Conservation (phyloP, 2,113 vertebrate genomes). For the Lasiurus cinereus region DNA sequence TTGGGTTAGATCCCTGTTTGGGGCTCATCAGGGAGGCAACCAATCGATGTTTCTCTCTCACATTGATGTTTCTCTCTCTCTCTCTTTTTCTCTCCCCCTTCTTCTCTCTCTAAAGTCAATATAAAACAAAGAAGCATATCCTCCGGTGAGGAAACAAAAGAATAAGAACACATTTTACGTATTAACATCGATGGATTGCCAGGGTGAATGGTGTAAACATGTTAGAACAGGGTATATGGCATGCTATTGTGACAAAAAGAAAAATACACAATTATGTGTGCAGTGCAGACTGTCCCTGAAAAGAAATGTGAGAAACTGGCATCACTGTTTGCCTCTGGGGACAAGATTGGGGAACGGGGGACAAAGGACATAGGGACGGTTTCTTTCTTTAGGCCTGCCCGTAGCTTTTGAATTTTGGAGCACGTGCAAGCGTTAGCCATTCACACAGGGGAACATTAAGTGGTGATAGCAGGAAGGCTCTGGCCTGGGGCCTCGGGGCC, state of each 20-base stretch:
- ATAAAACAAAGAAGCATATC: background rate
- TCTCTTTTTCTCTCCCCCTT: no score
- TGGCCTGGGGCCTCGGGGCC: fast-evolving
- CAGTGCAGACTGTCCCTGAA: background rate
- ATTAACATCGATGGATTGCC: background rate
- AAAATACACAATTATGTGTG: background rate
- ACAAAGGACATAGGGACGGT: no score
- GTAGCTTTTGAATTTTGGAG: background rate
- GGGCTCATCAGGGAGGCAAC: background rate
- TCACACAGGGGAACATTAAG: background rate
- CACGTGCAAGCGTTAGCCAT: background rate
- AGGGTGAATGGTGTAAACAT: no score
- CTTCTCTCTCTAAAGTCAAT: no score
- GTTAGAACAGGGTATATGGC: background rate
- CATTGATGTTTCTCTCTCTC: no score
- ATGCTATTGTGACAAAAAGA: background rate
- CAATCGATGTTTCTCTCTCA: no score
- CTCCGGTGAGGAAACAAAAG: conserved; percentile 25
- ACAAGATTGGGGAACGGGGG: no score
- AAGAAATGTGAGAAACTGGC: background rate
- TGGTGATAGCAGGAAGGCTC: background rate
- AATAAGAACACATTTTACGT: background rate
- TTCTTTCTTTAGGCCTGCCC: background rate
- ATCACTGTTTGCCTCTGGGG: background rate
- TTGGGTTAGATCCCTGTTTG: background rate